Base-by-base conservation (phyloP, 1,140 invertebrate genomes). In the Idris sp. region DNA sequence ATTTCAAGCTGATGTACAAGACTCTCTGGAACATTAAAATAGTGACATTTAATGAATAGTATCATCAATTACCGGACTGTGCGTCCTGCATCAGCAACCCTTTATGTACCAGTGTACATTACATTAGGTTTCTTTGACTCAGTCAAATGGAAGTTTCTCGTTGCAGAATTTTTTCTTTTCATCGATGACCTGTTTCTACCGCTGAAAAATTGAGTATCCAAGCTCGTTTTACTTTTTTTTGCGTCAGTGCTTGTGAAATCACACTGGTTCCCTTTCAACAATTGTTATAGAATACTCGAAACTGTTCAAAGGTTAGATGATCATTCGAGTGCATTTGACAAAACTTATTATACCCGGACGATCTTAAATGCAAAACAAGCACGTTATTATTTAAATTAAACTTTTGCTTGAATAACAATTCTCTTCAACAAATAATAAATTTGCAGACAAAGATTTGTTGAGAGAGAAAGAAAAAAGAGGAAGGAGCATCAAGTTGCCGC, bases 21-120 rank as follows among this genome's bases (percentile, higher is more conserved):
- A 54, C 49, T 13, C 19, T 16, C 19, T 26, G 64, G 35, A 35
- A 65, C 76, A 80, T 80, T 74, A 78, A 80, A 74, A 76, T 71
- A 72, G 71, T 71, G 74, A 78, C 78, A 78, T 73, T 75, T 73
- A 71, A 76, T 80, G 76, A 78, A 76, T 78, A 68, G 67, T 73
- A 73, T 78, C 62, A 76, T 80, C 71, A 80, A 78, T 80, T 78
- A 78, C 67, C 25, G 28, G 16, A 15, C 48, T 58, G 65, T 61
- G 48, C 28, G 72, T 72, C 61, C 38, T 28, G 33, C 35, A 41
- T 10, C 25, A n/a, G 36, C 62, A 64, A 68, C 58, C 72, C 64
- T 62, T 62, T 68, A 54, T 51, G 48, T 64, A 46, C 56, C 28
- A 6, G 15, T 30, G 74, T 56, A 61, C 74, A 31, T 67, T 68